These are phyloP conservation scores for Cerastoderma edule DNA, from an alignment of 2,888 invertebrate species.

Conservation along the genomic window DNA sequence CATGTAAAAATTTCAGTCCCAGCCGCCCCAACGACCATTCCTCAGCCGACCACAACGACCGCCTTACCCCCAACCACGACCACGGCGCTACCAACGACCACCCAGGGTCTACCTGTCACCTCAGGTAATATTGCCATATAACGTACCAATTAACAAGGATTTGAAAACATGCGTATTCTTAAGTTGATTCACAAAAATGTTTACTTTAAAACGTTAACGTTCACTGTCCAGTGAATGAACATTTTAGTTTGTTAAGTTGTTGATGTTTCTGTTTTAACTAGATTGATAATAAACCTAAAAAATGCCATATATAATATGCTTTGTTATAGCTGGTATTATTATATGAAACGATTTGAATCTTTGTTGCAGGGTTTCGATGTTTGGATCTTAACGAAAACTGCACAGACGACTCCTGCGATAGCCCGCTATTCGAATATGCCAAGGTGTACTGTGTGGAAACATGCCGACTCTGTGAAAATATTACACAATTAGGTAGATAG, in stretches of 20 bases:
- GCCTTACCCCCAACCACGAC: not conserved
- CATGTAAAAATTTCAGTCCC: constrained; percentile 1
- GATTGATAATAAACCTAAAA: too few relatives aligned
- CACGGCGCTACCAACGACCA: not conserved
- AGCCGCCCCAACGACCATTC: constrained; percentile 20
- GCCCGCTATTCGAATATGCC: constrained; percentile 8
- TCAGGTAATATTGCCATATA: not conserved
- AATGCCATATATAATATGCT: too few relatives aligned
- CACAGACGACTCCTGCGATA: constrained; percentile 3
- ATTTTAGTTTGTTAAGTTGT: too few relatives aligned
- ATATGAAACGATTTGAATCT: too few relatives aligned
- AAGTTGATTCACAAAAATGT: too few relatives aligned
- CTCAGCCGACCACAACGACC: constrained; percentile 19
- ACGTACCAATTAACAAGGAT: not conserved
- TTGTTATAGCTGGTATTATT: too few relatives aligned
- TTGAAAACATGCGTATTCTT: too few relatives aligned
- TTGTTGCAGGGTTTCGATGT: constrained; percentile 13
- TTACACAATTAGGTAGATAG: not conserved
- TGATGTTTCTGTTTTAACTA: too few relatives aligned
- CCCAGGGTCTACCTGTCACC: not conserved
- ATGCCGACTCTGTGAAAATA: constrained; percentile 15
- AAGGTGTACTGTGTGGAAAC: constrained; percentile 14
- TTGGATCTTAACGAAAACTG: constrained; percentile 8
- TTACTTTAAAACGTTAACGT: too few relatives aligned
- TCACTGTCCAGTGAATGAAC: too few relatives aligned